These are phyloP conservation scores for Ricordea florida DNA, from an alignment of 92 coral and sea anemone species.

Conservation along the genomic window DNA sequence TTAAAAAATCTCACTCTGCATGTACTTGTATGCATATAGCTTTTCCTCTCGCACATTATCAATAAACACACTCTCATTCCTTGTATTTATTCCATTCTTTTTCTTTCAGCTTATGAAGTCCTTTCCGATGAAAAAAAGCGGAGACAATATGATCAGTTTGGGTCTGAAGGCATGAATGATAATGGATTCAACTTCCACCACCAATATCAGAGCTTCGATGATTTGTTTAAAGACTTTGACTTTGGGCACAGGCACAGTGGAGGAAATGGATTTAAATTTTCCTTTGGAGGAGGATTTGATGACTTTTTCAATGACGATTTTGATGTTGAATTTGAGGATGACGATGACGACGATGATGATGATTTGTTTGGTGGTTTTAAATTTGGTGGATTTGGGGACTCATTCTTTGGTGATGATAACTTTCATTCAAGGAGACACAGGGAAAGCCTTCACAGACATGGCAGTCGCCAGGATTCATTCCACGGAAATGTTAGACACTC, in stretches of 20 bases:
- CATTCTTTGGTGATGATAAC: conserved; percentile 70
- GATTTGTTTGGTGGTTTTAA: conserved; percentile 71
- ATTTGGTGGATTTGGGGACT: conserved; percentile 80
- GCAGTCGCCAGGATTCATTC: conserved; percentile 35
- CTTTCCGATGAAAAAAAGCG: conserved; percentile 94
- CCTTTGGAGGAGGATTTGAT: conserved; percentile 96
- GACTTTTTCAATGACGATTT: conserved; percentile 90
- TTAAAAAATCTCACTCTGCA: no score
- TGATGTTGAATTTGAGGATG: no score
- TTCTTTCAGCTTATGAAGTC: conserved; percentile 86
- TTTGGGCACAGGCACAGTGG: conserved; percentile 67
- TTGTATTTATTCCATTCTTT: background rate
- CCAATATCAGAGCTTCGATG: conserved; percentile 57
- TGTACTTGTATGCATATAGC: no score
- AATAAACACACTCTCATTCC: background rate
- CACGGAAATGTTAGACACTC: conserved; percentile 74
- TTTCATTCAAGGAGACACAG: conserved; percentile 21
- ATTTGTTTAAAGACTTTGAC: conserved; percentile 85
- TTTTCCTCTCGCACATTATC: no score
- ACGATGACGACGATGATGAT: conserved; percentile 77
- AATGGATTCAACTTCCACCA: conserved; percentile 62
- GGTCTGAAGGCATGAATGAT: conserved; percentile 89
- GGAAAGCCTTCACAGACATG: conserved; percentile 5
- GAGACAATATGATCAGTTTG: conserved; percentile 97
- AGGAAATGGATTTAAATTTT: conserved; percentile 84